Evolutionary conservation across 2,797 vertebrate genomes (phyloP), one percentile per base, ranked within the genome.

Genomic region (Chaetophractus vellerosus): DNA sequence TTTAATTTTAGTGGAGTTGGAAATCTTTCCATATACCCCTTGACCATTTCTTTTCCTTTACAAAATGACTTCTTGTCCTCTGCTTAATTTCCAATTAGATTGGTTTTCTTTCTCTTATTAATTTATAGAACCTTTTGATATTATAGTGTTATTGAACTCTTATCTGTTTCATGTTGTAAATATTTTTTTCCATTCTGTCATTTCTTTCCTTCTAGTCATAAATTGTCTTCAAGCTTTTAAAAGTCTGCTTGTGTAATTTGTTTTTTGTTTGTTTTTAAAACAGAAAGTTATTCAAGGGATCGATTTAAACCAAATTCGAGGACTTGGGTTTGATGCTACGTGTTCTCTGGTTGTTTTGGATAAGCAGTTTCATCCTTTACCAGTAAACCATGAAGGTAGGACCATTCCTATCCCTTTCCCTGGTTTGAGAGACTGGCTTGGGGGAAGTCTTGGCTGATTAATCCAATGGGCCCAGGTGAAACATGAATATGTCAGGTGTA

Each of bases 331-430:
- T 91, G 99, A 99, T 97, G 99, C 99, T 84, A 99, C 99, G 0
- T 99, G 99, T 96, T 99, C 99, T 45, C 98, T 99, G 31, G 99
- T 99, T 95, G 99, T 99, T 96, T 97, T 99, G 98, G 99, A 99
- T 97, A 98, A 98, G 91, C 95, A 98, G 59, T 99, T 99, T 96
- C 98, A 94, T 52, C 99, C 99, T 63, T 98, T 99, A 87, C 98
- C 99, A 23, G 99, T 99, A 71, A 99, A 98, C 97, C 95, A 72
- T 91, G 98, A 99, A 96, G 99, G 99, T 99, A 98, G 75, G 94
- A 68, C 52, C 12, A 6, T 57, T 80, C 10, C 11, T 81, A 0
- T 91, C 10, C 84, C 50, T 91, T 64, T 85, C 33, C 5, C 19
- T 92, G 82, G 57, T 85, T 26, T 66, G 71, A 83, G 71, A 83